A percentile compares a stretch with the other conserved stretches of the same genome.
phyloP scores from a whole-genome alignment of 2,888 invertebrate genomes.

The Meteorus colon region DNA sequence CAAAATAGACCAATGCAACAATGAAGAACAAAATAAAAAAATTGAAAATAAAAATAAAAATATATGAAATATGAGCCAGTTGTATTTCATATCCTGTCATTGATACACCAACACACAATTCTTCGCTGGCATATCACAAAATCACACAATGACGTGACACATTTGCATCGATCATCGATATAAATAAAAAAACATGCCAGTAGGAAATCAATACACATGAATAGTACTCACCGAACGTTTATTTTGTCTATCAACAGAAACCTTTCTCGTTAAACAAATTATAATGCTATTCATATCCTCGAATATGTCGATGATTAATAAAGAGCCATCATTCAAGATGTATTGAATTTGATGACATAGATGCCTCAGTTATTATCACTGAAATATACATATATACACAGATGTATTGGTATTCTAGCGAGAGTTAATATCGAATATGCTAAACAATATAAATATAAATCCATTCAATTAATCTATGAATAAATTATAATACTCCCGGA shows the following conservation, averaged over 20 bases:
- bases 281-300: not conserved
- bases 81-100: not conserved
- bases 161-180: not conserved
- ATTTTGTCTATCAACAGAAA: not conserved
- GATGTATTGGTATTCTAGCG: constrained; percentile 1
- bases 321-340: constrained; percentile 6
- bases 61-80: not conserved
- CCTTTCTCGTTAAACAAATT: not conserved
- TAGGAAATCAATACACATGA: not conserved
- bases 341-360: constrained; percentile 40
- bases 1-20: not conserved
- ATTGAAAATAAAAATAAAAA: not conserved
- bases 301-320: constrained; percentile 5
- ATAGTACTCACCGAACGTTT: not conserved
- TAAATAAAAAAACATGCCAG: not conserved
- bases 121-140: not conserved
- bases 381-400: not conserved
- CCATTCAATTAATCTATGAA: constrained; percentile 47
- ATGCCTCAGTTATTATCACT: not conserved
- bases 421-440: constrained; percentile 21
- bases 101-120: no score
- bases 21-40: not conserved
- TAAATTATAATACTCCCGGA: constrained; percentile 51
- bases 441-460: constrained; percentile 22
- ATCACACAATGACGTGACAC: not conserved